Evolutionary conservation across 2,888 invertebrate genomes (phyloP), one percentile per base, ranked within the genome.

Genomic region (Laothoe populi): DNA sequence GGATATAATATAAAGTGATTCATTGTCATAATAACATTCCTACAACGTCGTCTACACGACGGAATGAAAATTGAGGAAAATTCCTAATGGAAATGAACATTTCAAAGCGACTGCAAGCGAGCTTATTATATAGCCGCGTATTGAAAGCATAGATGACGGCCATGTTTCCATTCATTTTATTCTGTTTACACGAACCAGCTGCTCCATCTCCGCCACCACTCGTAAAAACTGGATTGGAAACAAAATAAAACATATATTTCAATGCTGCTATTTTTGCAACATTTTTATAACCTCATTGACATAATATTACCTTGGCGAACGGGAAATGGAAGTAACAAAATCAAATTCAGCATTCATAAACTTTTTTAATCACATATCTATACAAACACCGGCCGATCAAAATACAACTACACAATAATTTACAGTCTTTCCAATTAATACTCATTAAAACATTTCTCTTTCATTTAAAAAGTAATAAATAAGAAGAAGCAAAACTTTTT

Each of bases 361-460:
- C 84, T 83, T 87, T 80, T 89, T 91, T 91, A 90, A 88, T 91
- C 87, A 88, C 84, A 81, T 86, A 81, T 79, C 90, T 91, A 91
- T 91, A 90, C 89, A 90, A 90, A 91, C 88, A 88, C 89, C 88
- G 88, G 89, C 87, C 87, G 83, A 86, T 89, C 78, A 79, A 82
- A 86, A 85, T 86, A 87, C 80, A 86, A 83, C 90, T 90, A 91
- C 89, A 88, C 86, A 90, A 87, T 89, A 90, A 88, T 88, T 87
- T 92, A 92, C 92, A 92, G 92, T 92, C 92, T 92, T 92, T 88
- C 88, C 83, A 86, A 91, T 85, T 89, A 92, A 92, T 91, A 92
- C 89, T 90, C 53, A 53, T 53, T 87, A 83, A 83, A 88, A 86
- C 83, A 81, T 78, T 75, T 83, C 79, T 78, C 78, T 81, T 77